Conservation (phyloP, 2,113 vertebrate genomes). For the Hemicordylus capensis region DNA sequence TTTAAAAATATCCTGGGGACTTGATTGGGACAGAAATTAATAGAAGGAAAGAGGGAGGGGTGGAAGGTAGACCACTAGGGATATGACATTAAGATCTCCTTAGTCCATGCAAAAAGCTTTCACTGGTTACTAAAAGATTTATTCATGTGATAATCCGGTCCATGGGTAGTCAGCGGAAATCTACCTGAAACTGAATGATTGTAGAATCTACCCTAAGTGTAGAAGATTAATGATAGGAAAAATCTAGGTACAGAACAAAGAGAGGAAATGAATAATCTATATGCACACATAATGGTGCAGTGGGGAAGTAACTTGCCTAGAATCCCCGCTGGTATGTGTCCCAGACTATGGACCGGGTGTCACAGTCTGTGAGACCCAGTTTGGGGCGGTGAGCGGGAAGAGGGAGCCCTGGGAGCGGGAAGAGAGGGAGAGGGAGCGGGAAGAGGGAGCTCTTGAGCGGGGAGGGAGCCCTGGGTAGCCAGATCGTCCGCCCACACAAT, state of each 20-base stretch:
- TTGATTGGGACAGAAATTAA: neutral
- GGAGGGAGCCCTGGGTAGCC: no score
- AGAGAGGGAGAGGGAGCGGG: no score
- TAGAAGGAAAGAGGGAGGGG: accelerated
- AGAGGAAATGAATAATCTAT: neutral
- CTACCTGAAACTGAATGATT: neutral
- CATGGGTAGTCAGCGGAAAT: neutral
- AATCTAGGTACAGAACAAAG: no score
- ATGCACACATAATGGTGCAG: no score
- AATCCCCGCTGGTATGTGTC: no score
- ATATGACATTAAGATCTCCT: neutral
- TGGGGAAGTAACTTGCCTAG: no score
- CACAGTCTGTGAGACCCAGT: no score
- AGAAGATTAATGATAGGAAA: neutral
- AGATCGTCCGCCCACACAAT: no score
- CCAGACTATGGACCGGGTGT: no score
- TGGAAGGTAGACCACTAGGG: neutral
- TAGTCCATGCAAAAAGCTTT: neutral
- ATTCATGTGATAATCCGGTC: neutral
- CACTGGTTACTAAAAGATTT: neutral
- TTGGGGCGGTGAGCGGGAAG: no score
- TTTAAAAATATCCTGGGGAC: neutral
- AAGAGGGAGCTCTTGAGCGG: no score
- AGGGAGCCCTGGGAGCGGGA: no score
- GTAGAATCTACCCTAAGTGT: neutral